These are phyloP conservation scores for Folsomia candida DNA, from an alignment of 2,888 invertebrate species.

Conservation along the genomic window DNA sequence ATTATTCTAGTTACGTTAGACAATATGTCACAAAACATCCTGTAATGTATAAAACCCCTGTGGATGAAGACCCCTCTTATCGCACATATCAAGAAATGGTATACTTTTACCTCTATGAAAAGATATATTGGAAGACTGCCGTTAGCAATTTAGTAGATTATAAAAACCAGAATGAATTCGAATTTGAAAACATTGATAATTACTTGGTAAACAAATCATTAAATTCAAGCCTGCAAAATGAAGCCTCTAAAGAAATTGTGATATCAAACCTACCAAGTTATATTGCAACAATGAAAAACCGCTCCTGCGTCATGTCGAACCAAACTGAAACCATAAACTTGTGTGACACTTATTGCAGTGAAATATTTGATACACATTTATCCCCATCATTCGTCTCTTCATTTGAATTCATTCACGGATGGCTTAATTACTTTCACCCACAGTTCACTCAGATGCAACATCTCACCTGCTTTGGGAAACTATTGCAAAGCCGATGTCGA, in stretches of 20 bases:
- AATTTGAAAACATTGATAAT: not conserved
- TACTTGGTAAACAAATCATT: not conserved
- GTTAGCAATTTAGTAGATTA: not conserved
- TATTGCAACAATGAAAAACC: constrained; percentile 2
- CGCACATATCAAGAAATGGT: not conserved
- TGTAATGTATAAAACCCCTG: not conserved
- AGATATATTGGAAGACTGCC: not conserved
- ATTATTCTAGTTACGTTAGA: too few relatives aligned
- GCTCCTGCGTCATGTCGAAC: not conserved
- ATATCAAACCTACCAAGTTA: not conserved
- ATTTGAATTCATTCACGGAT: constrained; percentile 4
- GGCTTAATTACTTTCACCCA: constrained; percentile 9
- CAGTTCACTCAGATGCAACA: not conserved
- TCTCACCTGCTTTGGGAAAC: not conserved
- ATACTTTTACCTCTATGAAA: not conserved
- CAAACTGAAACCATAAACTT: not conserved
- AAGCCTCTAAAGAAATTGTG: not conserved
- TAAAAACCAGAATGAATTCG: not conserved
- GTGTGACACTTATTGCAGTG: not conserved
- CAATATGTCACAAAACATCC: too few relatives aligned
- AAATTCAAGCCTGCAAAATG: not conserved
- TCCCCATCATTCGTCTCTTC: not conserved
- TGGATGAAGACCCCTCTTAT: not conserved
- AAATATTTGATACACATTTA: not conserved
- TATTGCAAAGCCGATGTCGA: not conserved